Conservation (phyloP, 2,888 invertebrate genomes). For the Agrotis segetum region DNA sequence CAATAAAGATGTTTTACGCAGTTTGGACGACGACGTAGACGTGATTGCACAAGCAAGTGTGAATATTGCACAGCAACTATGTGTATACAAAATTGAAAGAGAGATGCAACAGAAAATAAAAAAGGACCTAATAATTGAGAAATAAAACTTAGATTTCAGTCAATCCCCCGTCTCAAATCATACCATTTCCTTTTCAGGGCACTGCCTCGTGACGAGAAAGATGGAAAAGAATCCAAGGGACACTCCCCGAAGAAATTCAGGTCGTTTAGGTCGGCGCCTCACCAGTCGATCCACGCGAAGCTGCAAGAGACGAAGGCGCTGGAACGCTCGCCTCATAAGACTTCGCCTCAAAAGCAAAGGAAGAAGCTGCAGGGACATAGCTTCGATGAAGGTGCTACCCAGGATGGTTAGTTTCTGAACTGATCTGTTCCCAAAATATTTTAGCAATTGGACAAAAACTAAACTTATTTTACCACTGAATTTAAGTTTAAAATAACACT, state of each 20-base stretch:
- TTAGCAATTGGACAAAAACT: not conserved
- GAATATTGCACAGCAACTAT: slow-evolving; percentile 39
- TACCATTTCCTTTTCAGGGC: slow-evolving; percentile 88
- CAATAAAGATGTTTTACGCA: not conserved
- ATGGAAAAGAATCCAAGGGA: slow-evolving; percentile 95
- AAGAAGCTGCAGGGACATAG: slow-evolving; percentile 89
- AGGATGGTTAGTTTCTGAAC: slow-evolving; percentile 81
- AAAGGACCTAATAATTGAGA: slow-evolving; percentile 4
- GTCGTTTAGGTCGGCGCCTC: slow-evolving; percentile 91
- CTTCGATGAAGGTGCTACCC: slow-evolving; percentile 87
- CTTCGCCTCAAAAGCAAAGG: slow-evolving; percentile 91
- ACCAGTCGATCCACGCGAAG: slow-evolving; percentile 90
- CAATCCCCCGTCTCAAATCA: slow-evolving; percentile 17
- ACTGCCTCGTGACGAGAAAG: slow-evolving; percentile 96
- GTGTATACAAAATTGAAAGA: not conserved
- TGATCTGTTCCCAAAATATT: not conserved
- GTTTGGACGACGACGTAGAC: not conserved
- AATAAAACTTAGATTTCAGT: not conserved
- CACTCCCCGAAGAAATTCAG: slow-evolving; percentile 93
- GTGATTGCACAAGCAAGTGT: slow-evolving; percentile 33
- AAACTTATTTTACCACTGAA: no score
- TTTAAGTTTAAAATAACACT: no score
- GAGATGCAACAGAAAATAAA: not conserved
- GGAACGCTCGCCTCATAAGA: slow-evolving; percentile 92
- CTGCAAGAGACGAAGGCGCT: slow-evolving; percentile 92